Conservation (phyloP, 1,140 invertebrate species). For the Lepidurus couesii region DNA sequence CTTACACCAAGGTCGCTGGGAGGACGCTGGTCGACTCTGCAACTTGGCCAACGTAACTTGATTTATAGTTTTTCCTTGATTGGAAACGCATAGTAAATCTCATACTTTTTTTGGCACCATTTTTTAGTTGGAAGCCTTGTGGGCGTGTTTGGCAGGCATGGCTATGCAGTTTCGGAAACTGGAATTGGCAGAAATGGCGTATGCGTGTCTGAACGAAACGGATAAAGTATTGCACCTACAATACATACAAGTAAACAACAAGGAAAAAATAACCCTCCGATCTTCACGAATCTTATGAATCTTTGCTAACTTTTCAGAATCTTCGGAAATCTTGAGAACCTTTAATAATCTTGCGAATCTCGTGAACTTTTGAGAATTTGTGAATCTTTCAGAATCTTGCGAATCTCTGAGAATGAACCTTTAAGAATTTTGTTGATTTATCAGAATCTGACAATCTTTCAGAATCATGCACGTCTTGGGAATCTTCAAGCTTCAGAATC, state of each 20-base stretch:
- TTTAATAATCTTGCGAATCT: too few species aligned
- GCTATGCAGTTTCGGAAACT: conserved; percentile 72
- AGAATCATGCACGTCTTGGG: too few species aligned
- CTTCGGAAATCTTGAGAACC: too few species aligned
- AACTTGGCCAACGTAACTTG: conserved; percentile 62
- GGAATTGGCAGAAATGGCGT: conserved; percentile 82
- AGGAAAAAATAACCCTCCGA: background rate
- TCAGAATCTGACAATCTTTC: too few species aligned
- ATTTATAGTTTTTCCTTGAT: background rate
- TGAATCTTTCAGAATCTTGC: too few species aligned
- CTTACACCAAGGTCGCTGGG: conserved; percentile 59
- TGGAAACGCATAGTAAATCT: background rate
- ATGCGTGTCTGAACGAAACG: conserved; percentile 80
- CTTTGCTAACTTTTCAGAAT: too few species aligned
- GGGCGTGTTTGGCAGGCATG: conserved; percentile 83
- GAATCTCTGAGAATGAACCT: too few species aligned
- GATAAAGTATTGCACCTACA: conserved; percentile 89
- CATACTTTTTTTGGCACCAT: background rate
- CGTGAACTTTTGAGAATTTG: too few species aligned
- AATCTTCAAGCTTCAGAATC: too few species aligned
- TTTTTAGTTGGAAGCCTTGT: conserved; percentile 66
- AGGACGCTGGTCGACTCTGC: conserved; percentile 69
- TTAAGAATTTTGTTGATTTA: too few species aligned
- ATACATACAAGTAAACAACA: conserved; percentile 62
- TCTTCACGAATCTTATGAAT: too few species aligned